phyloP scores from a whole-genome alignment of 2,888 invertebrate genomes.

The Agriotes lineatus region DNA sequence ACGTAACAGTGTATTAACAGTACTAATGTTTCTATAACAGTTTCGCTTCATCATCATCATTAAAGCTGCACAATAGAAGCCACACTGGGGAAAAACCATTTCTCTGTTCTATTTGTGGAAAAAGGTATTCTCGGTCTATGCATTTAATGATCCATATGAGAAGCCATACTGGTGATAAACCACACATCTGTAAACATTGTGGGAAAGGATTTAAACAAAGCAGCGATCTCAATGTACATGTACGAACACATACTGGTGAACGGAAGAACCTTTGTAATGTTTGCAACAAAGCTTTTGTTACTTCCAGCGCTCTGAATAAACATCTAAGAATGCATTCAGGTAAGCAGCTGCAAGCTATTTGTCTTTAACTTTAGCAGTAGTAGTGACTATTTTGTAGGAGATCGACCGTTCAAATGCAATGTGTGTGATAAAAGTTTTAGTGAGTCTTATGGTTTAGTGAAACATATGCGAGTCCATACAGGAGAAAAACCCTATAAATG shows the following conservation, averaged over 20 bases:
- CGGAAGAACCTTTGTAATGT: conserved; percentile 6
- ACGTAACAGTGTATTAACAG: background rate
- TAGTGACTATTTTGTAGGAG: conserved; percentile 16
- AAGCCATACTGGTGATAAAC: conserved; percentile 15
- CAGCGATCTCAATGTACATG: conserved; percentile 15
- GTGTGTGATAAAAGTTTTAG: conserved; percentile 11
- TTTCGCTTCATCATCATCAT: background rate
- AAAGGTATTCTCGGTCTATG: conserved; percentile 11
- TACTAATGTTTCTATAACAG: background rate
- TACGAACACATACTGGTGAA: conserved; percentile 11
- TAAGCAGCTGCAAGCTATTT: background rate
- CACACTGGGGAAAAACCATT: conserved; percentile 17
- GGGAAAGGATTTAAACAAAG: conserved; percentile 19
- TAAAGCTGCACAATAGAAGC: conserved; percentile 3
- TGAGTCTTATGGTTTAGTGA: conserved; percentile 18
- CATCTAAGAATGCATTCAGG: conserved; percentile 17
- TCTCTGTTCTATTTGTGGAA: conserved; percentile 20
- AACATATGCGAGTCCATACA: conserved; percentile 18
- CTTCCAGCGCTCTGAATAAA: conserved; percentile 18
- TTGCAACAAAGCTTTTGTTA: conserved; percentile 15
- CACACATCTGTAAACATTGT: conserved; percentile 17
- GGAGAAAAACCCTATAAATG: conserved; percentile 24
- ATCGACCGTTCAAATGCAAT: conserved; percentile 12
- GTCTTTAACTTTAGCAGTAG: too few relatives aligned
- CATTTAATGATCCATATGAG: conserved; percentile 22